Conservation (phyloP, 1,140 invertebrate species). For the Alviniconcha marisindica region DNA sequence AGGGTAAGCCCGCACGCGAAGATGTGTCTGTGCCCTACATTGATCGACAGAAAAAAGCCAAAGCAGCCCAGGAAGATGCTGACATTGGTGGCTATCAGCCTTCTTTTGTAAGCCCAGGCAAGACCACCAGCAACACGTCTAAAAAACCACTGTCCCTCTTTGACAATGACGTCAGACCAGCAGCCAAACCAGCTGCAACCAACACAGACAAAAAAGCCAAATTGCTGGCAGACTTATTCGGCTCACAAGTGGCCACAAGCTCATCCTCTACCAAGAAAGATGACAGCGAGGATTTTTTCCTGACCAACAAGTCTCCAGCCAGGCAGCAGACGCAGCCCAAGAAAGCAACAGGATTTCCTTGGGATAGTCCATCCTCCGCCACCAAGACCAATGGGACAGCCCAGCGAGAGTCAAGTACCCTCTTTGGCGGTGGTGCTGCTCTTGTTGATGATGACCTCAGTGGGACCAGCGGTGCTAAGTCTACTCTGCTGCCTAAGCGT, state of each 20-base stretch:
- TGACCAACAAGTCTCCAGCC: slow-evolving; percentile 20
- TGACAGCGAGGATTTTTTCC: slow-evolving; percentile 55
- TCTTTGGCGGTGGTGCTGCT: slow-evolving; percentile 59
- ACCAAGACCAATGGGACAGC: slow-evolving; percentile 30
- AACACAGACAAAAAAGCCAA: slow-evolving; percentile 52
- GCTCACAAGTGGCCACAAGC: slow-evolving; percentile 41
- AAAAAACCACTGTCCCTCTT: slow-evolving; percentile 39
- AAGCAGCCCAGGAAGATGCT: slow-evolving; percentile 43
- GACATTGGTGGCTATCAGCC: slow-evolving; percentile 60
- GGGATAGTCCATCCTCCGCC: slow-evolving; percentile 47
- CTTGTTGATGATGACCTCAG: slow-evolving; percentile 48
- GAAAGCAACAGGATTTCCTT: slow-evolving; percentile 49
- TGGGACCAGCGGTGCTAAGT: slow-evolving; percentile 38
- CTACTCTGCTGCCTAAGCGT: slow-evolving; percentile 46
- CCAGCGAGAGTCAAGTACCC: slow-evolving; percentile 46
- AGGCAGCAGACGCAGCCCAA: slow-evolving; percentile 46
- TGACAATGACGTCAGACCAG: slow-evolving; percentile 34
- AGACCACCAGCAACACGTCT: neutral
- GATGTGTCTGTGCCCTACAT: slow-evolving; percentile 59
- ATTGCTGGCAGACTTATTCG: slow-evolving; percentile 64
- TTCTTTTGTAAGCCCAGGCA: slow-evolving; percentile 47
- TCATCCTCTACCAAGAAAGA: slow-evolving; percentile 40
- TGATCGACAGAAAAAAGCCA: slow-evolving; percentile 53
- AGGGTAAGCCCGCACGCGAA: slow-evolving; percentile 64
- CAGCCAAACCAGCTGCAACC: neutral